Percentiles rank a stretch among this genome's conserved stretches.
phyloP scores from a whole-genome alignment of 2,888 invertebrate genomes.

The Ectropis crepuscularia region DNA sequence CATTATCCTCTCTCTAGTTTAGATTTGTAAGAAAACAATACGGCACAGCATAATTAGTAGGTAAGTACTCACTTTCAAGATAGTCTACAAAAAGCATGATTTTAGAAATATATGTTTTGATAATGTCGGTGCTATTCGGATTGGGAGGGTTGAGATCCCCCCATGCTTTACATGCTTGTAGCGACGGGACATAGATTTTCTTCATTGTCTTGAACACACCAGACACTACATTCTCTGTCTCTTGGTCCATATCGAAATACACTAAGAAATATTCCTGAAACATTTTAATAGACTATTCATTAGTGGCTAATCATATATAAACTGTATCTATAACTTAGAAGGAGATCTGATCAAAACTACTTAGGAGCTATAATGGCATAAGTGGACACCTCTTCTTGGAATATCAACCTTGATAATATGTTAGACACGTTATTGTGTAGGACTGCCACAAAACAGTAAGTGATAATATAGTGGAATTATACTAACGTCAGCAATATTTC shows the following conservation, averaged over 20 bases:
- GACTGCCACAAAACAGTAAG: no score
- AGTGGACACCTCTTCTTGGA: no score
- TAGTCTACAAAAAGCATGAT: slow-evolving; percentile 76
- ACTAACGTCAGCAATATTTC: slow-evolving; percentile 87
- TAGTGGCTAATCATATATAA: no score
- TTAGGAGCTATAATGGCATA: no score
- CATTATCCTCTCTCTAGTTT: no score
- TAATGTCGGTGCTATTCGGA: slow-evolving; percentile 69
- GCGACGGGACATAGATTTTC: slow-evolving; percentile 65
- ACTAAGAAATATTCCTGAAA: slow-evolving; percentile 72
- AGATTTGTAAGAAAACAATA: no score
- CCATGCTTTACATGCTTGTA: slow-evolving; percentile 69
- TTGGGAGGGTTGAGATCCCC: slow-evolving; percentile 78
- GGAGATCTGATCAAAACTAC: no score
- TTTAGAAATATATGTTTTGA: slow-evolving; percentile 70
- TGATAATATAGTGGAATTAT: not conserved
- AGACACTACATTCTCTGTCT: slow-evolving; percentile 74
- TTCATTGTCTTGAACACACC: slow-evolving; percentile 68
- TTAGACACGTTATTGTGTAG: no score
- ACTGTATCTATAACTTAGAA: no score
- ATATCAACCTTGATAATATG: no score
- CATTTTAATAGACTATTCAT: no score
- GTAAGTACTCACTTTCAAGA: slow-evolving; percentile 67
- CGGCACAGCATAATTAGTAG: not conserved
- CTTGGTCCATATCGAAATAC: slow-evolving; percentile 65